Conservation (phyloP, 2,888 invertebrate species). For the Gymnosoma rotundatum region DNA sequence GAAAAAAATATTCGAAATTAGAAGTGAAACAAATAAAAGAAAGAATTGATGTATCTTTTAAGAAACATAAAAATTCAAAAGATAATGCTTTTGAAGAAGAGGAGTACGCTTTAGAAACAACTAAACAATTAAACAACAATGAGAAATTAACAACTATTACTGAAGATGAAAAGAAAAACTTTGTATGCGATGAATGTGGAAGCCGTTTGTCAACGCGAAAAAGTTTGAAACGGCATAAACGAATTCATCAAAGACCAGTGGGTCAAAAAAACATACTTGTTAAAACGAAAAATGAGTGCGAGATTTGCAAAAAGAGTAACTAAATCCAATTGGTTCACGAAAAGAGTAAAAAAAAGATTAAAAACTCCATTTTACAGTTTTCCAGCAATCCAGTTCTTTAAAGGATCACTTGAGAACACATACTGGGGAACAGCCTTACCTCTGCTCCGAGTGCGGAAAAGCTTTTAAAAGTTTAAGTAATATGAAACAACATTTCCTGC, state of each 20-base stretch:
- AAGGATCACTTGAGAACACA: slow-evolving; percentile 84
- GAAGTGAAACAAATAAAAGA: slow-evolving; percentile 1
- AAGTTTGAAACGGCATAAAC: slow-evolving; percentile 75
- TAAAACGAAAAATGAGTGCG: slow-evolving; percentile 67
- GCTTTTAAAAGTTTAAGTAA: slow-evolving; percentile 84
- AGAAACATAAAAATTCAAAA: background rate
- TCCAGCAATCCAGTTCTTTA: slow-evolving; percentile 83
- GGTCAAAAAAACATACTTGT: background rate
- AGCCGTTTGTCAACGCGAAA: slow-evolving; percentile 75
- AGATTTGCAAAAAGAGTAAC: slow-evolving; percentile 71
- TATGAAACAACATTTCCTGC: slow-evolving; percentile 84
- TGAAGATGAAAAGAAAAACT: slow-evolving; percentile 70
- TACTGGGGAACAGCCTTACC: slow-evolving; percentile 83
- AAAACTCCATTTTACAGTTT: slow-evolving; percentile 78
- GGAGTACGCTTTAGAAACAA: background rate
- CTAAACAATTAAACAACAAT: background rate
- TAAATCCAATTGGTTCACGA: background rate
- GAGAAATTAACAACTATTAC: no score
- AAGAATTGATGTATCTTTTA: background rate
- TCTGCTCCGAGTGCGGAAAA: slow-evolving; percentile 84
- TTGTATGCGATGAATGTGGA: slow-evolving; percentile 75
- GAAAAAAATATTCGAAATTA: slow-evolving; percentile 13
- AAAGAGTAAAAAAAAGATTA: background rate
- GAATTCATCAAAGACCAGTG: slow-evolving; percentile 74
- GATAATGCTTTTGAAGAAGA: background rate